Evolutionary conservation across 1,140 invertebrate species (phyloP).

Genomic region (Chrysopa pallens): DNA sequence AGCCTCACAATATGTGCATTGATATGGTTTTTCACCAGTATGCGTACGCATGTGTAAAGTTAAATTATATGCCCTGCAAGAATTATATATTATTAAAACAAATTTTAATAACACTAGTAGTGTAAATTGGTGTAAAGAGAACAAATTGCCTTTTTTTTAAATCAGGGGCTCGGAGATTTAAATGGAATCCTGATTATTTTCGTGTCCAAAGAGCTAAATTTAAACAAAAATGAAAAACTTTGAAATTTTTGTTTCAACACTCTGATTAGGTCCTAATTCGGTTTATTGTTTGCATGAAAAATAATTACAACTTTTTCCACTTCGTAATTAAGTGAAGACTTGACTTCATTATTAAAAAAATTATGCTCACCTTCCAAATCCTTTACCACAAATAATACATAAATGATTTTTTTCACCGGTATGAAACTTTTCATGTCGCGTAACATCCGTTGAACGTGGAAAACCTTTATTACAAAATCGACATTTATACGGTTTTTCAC

Average conservation of each 20-base stretch:
- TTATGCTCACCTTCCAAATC: slow-evolving; percentile 17
- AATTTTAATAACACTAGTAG: too few species aligned
- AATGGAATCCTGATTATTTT: too few species aligned
- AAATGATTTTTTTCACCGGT: slow-evolving; percentile 55
- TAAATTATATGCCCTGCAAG: slow-evolving; percentile 31
- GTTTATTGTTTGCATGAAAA: too few species aligned
- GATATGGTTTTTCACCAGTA: slow-evolving; percentile 37
- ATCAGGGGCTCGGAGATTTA: too few species aligned
- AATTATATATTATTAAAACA: slow-evolving; percentile 5
- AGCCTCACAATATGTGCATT: slow-evolving; percentile 35
- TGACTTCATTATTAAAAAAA: not conserved
- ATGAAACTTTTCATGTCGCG: slow-evolving; percentile 39
- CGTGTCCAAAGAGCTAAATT: too few species aligned
- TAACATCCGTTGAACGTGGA: slow-evolving; percentile 32
- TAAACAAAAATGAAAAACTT: not conserved
- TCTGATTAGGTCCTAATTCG: not conserved
- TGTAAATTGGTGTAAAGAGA: too few species aligned
- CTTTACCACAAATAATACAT: slow-evolving; percentile 33
- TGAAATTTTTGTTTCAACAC: not conserved
- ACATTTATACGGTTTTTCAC: slow-evolving; percentile 36
- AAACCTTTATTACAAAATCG: slow-evolving; percentile 31
- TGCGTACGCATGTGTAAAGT: slow-evolving; percentile 34
- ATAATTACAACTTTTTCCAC: too few species aligned
- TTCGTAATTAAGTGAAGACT: too few species aligned
- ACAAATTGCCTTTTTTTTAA: too few species aligned